Percentiles rank a stretch among this genome's conserved stretches.
These are phyloP conservation scores for Drosophila pallidifrons DNA, from an alignment of 1,140 invertebrate species.

Conservation along the genomic window DNA sequence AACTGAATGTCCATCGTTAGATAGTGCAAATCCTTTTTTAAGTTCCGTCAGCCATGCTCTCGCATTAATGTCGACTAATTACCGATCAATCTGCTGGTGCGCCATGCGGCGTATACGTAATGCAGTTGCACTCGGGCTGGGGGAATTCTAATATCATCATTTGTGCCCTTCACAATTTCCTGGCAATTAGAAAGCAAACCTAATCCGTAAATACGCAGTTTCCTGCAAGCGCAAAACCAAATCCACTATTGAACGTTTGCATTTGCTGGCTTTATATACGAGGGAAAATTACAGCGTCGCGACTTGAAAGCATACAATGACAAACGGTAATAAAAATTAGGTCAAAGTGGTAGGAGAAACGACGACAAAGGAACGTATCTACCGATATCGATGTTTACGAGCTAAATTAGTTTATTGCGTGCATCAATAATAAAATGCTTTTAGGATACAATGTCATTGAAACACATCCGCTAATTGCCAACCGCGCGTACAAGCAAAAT, in stretches of 20 bases:
- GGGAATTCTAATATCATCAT: slow-evolving; percentile 1
- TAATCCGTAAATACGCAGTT: slow-evolving; percentile 12
- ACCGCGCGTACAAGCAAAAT: too few relatives aligned
- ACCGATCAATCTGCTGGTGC: slow-evolving; percentile 15
- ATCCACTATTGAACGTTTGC: slow-evolving; percentile 19
- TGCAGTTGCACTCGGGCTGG: not conserved
- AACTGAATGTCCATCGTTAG: slow-evolving; percentile 6
- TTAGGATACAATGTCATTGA: slow-evolving; percentile 52
- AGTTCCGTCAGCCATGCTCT: slow-evolving; percentile 14
- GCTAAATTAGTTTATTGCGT: slow-evolving; percentile 72
- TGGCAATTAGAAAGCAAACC: slow-evolving; percentile 13
- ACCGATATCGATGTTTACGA: slow-evolving; percentile 2
- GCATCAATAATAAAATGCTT: slow-evolving; percentile 61
- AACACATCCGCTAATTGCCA: slow-evolving; percentile 28
- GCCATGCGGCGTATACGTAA: slow-evolving; percentile 27
- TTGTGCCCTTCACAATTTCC: slow-evolving; percentile 33
- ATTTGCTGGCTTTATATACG: slow-evolving; percentile 35
- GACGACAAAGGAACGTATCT: not conserved
- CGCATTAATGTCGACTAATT: slow-evolving; percentile 33
- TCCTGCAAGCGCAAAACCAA: not conserved
- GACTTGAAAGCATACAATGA: slow-evolving; percentile 62
- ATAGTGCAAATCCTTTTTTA: slow-evolving; percentile 1
- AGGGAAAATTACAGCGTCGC: slow-evolving; percentile 57
- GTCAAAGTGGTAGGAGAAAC: slow-evolving; percentile 13
- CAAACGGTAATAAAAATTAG: slow-evolving; percentile 9